These are phyloP conservation scores for Drosophila ercepeae DNA, from an alignment of 1,140 invertebrate species.

Conservation along the genomic window DNA sequence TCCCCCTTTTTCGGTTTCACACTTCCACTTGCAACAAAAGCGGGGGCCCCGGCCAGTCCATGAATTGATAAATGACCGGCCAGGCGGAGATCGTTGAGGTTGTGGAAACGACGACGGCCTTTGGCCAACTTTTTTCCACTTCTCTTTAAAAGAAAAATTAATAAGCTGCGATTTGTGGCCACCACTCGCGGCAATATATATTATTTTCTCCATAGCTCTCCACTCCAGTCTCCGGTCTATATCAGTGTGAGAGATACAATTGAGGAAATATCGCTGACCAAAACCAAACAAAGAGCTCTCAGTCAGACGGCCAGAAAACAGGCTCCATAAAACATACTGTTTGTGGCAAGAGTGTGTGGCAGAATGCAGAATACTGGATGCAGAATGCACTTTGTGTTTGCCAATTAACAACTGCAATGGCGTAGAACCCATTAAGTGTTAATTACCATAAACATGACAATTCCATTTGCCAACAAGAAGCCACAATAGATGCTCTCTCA, in stretches of 20 bases:
- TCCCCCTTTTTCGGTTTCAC: conserved; percentile 27
- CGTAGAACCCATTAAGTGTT: conserved; percentile 78
- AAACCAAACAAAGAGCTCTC: conserved; percentile 44
- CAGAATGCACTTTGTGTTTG: conserved; percentile 53
- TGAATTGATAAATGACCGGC: conserved; percentile 74
- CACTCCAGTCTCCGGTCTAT: conserved; percentile 27
- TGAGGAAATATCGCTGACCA: conserved; percentile 65
- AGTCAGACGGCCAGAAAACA: conserved; percentile 10
- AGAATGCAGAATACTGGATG: background rate
- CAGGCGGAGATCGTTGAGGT: conserved; percentile 60
- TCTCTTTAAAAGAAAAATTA: conserved; percentile 68
- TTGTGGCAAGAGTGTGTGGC: background rate
- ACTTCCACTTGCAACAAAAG: conserved; percentile 18
- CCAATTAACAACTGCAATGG: conserved; percentile 78
- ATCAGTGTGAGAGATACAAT: conserved; percentile 58
- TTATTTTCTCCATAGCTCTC: conserved; percentile 16
- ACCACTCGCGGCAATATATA: conserved; percentile 39
- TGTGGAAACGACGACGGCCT: conserved; percentile 50
- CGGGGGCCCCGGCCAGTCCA: conserved; percentile 26
- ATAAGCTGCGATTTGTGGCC: conserved; percentile 72
- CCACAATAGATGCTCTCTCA: conserved; percentile 4
- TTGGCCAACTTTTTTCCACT: conserved; percentile 48
- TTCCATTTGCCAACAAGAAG: conserved; percentile 55
- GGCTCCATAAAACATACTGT: background rate
- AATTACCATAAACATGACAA: conserved; percentile 82